Conservation (phyloP, 2,113 vertebrate genomes). For the Leptocoma aspasia region DNA sequence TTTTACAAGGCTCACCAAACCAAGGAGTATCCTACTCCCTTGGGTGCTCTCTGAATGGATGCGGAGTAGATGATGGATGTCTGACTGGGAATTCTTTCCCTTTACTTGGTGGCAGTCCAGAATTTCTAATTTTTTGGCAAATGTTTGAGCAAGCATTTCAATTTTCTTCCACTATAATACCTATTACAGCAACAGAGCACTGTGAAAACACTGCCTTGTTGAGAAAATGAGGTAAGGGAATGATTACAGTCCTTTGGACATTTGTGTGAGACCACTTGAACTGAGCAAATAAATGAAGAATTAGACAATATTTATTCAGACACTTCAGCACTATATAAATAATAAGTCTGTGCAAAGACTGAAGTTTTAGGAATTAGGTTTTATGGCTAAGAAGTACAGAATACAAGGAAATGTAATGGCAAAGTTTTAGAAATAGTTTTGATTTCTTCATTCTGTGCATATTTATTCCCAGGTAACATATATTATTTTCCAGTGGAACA, state of each 20-base stretch:
- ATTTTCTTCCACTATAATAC: not conserved
- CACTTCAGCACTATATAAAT: not conserved
- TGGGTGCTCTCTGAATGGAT: not conserved
- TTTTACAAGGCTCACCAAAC: not conserved
- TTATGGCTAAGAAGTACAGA: not conserved
- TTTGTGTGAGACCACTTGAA: not conserved
- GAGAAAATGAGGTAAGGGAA: not conserved
- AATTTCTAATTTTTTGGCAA: constrained; percentile 6
- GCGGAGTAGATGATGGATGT: not conserved
- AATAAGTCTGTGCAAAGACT: not conserved
- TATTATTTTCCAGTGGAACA: not conserved
- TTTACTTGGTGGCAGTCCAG: not conserved
- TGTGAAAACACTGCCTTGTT: not conserved
- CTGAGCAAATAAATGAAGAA: not conserved
- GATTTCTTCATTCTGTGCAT: not conserved
- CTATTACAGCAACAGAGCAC: not conserved
- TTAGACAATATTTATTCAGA: not conserved
- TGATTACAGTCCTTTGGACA: not conserved
- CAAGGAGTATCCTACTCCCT: not conserved
- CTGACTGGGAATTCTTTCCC: not conserved
- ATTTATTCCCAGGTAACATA: not conserved
- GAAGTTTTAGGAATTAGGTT: not conserved
- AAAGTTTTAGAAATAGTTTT: not conserved
- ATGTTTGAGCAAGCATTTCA: not conserved
- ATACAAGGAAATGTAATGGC: not conserved